Evolutionary conservation across 2,797 vertebrate genomes (phyloP).

Genomic region (Halcyon chelicuti): DNA sequence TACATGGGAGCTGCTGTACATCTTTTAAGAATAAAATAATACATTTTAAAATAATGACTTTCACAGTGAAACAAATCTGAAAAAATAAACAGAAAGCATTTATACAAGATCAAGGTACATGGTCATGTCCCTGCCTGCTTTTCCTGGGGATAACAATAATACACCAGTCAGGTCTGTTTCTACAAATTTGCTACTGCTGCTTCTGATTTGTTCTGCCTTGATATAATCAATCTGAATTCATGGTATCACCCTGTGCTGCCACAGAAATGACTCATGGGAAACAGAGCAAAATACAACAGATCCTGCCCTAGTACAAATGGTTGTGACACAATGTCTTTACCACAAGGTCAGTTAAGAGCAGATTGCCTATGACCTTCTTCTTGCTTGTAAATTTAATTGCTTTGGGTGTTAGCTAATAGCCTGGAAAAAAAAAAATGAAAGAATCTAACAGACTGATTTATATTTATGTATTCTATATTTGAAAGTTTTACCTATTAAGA

Average conservation of each 20-base stretch:
- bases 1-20: background rate
- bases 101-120: background rate
- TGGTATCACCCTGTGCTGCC: background rate
- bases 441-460: conserved; percentile 18
- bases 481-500: conserved; percentile 49
- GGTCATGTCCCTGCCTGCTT: background rate
- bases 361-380: background rate
- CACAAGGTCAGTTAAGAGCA: background rate
- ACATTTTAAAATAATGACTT: background rate
- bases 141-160: background rate
- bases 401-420: conserved; percentile 17
- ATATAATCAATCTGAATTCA: conserved; percentile 6
- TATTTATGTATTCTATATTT: conserved; percentile 47
- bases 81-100: background rate
- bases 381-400: conserved; percentile 25
- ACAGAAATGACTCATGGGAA: background rate
- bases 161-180: background rate
- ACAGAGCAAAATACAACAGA: background rate
- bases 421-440: background rate
- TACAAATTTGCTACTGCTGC: background rate
- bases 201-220: background rate
- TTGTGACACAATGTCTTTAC: background rate
- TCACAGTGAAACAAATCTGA: background rate
- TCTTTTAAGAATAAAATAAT: background rate
- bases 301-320: background rate